phyloP scores from a whole-genome alignment of 2,888 invertebrate species.

The Pyrrhosoma nymphula region DNA sequence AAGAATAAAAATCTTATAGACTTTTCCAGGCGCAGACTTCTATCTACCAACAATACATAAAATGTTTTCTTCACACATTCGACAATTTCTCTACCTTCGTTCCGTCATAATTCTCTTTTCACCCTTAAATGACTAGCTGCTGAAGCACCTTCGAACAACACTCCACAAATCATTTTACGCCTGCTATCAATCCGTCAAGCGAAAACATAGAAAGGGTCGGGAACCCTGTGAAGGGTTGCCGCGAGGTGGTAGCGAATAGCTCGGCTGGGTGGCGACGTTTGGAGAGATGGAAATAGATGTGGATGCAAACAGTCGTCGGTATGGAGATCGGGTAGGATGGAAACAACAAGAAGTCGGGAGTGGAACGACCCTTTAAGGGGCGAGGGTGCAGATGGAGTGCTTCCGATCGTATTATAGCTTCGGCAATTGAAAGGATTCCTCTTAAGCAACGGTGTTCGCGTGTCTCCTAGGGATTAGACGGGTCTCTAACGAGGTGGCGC shows the following conservation, averaged over 20 bases:
- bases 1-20: too few species aligned
- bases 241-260: background rate
- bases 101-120: background rate
- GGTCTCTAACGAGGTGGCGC: background rate
- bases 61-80: background rate
- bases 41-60: too few species aligned
- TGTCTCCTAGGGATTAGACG: background rate
- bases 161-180: background rate
- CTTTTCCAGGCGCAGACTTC: too few species aligned
- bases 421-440: slow-evolving; percentile 31
- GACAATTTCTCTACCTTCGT: background rate
- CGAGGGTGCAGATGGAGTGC: background rate
- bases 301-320: background rate
- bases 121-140: background rate
- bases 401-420: background rate
- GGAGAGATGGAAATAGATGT: slow-evolving; percentile 25
- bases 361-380: slow-evolving; percentile 40
- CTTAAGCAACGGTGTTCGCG: background rate
- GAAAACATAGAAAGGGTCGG: slow-evolving; percentile 25
- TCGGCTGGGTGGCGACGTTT: background rate
- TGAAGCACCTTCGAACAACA: background rate
- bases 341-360: background rate
- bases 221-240: slow-evolving; percentile 11
- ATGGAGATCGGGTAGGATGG: background rate
- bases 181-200: background rate